Evolutionary conservation across 2,888 invertebrate species (phyloP), one percentile per base, ranked within the genome.

Genomic region (Polydesmus complanatus): DNA sequence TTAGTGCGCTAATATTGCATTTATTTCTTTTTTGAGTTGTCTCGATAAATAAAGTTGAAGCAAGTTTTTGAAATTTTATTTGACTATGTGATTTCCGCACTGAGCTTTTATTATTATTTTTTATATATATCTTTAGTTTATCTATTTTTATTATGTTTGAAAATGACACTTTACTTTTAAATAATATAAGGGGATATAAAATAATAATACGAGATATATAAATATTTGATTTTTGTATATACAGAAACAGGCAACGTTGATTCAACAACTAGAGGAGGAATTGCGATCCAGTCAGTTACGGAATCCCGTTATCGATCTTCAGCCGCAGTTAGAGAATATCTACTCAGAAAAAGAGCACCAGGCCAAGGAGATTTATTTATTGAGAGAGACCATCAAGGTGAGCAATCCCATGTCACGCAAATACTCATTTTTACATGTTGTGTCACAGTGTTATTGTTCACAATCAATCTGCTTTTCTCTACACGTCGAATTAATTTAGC

Each of bases 161-260:
- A n/a, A n/a, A n/a, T n/a, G n/a, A n/a, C n/a, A n/a, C n/a, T n/a
- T n/a, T n/a, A n/a, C n/a, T n/a, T n/a, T n/a, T n/a, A n/a, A n/a
- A n/a, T n/a, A n/a, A n/a, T n/a, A n/a, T n/a, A n/a, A n/a, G n/a
- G n/a, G n/a, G n/a, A n/a, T n/a, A n/a, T n/a, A n/a, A n/a, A n/a
- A n/a, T n/a, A n/a, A n/a, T n/a, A n/a, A n/a, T n/a, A 37, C 37
- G 37, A 14, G 5, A 14, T 37, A 8, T 37, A 8, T 37, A 14
- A 37, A 37, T 37, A 37, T 18, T 54, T 54, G 25, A 19, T 65
- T 64, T 61, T 60, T 67, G 69, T 64, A 71, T 65, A 79, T 79
- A 54, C 81, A 93, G 92, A 93, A 93, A 87, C 92, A 93, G 86
- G 88, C 90, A 58, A 88, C 92, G 84, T 79, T 93, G 74, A 92